Percentiles rank a stretch among this genome's conserved stretches.
phyloP scores from a whole-genome alignment of 2,113 vertebrate genomes.

The Gasterosteus aculeatus region DNA sequence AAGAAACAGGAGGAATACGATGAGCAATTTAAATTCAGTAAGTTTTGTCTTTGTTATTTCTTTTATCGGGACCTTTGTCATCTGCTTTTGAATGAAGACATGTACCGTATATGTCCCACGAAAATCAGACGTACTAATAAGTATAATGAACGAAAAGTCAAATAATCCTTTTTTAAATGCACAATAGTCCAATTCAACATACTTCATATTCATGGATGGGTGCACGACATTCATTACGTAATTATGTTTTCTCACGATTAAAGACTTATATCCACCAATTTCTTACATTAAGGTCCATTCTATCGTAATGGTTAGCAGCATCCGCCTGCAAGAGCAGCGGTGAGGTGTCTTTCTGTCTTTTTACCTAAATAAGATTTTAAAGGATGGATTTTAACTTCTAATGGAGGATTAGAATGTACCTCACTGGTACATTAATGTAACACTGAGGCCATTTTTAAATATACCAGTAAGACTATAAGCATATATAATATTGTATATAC shows the following conservation, averaged over 20 bases:
- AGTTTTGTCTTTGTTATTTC: constrained; percentile 56
- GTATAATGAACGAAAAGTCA: too few species aligned
- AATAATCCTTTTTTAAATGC: neutral
- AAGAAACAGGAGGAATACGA: constrained; percentile 98
- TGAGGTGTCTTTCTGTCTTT: neutral
- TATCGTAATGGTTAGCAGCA: neutral
- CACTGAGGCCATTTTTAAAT: neutral
- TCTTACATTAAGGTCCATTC: neutral
- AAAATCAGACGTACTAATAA: neutral
- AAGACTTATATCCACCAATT: neutral
- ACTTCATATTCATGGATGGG: neutral
- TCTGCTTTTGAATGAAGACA: neutral
- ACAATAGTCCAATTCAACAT: neutral
- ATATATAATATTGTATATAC: neutral
- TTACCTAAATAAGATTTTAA: neutral
- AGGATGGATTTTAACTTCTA: neutral
- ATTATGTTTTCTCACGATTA: neutral
- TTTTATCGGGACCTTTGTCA: neutral
- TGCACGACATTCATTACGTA: neutral
- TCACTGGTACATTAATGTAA: neutral
- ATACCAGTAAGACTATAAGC: neutral
- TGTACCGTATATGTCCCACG: neutral
- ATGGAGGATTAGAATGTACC: neutral
- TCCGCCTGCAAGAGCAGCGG: neutral
- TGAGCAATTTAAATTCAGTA: constrained; percentile 99